Conservation (phyloP, 2,888 invertebrate genomes). For the Tenodera sinensis region DNA sequence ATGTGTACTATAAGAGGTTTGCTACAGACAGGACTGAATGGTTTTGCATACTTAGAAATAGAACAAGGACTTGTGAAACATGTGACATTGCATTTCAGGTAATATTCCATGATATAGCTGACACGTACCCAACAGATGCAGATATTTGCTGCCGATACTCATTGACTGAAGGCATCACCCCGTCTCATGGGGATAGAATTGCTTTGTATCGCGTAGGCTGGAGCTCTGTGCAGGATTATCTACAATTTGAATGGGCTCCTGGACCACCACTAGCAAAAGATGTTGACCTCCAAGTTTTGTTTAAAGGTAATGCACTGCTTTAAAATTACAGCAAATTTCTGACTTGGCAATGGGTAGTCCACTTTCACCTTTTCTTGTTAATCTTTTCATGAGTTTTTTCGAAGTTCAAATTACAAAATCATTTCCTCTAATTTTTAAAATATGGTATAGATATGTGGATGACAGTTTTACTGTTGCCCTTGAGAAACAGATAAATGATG, state of each 20-base stretch:
- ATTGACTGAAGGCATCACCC: slow-evolving; percentile 29
- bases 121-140: slow-evolving; percentile 32
- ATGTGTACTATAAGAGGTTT: too few species aligned
- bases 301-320: slow-evolving; percentile 25
- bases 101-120: slow-evolving; percentile 32
- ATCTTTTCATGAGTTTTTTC: too few species aligned
- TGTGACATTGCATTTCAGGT: slow-evolving; percentile 24
- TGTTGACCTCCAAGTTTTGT: slow-evolving; percentile 26
- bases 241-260: slow-evolving; percentile 25
- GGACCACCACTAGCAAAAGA: background rate
- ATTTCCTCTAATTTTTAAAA: too few species aligned
- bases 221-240: slow-evolving; percentile 26
- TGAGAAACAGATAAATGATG: too few species aligned
- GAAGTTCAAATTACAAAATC: too few species aligned
- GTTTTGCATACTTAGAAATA: too few species aligned
- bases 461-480: too few species aligned
- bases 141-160: slow-evolving; percentile 33
- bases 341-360: too few species aligned
- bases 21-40: too few species aligned
- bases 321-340: too few species aligned
- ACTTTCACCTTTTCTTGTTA: too few species aligned
- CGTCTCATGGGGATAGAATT: slow-evolving; percentile 26
- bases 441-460: too few species aligned
- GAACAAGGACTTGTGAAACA: background rate
- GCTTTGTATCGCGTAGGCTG: slow-evolving; percentile 32